Evolutionary conservation across 2,797 vertebrate species (phyloP), one percentile per base, ranked within the genome.

Genomic region (Brachyrhaphis roseni): DNA sequence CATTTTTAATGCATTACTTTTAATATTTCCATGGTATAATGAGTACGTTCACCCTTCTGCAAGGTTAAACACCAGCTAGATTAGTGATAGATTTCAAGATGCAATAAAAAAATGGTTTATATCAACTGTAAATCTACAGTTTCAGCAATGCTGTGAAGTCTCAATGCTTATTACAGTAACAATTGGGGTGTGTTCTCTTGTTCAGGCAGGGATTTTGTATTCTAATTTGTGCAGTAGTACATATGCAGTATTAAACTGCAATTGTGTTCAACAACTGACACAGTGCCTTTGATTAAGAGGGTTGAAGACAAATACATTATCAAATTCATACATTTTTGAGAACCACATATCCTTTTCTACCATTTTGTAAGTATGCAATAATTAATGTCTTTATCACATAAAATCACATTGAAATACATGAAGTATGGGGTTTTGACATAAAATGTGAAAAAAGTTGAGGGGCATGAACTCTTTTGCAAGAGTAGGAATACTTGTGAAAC

Each of bases 401-500:
- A 16, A 45, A 71, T 71, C 13, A 2, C 12, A 45, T 46, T 71
- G 26, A 28, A 46, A 71, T 28, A n/a, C 6, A 71, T 28, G 6
- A 71, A 4, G n/a, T 8, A 28, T 71, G 41, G 43, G 6, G 12
- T 46, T 71, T 28, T 16, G 0, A n/a, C 41, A 23, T 8, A 71
- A 46, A 71, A 45, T n/a, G 26, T 41, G n/a, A 26, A 70, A 12
- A 71, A 46, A 1, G 2, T 13, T 71, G 2, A 28, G 26, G 13
- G 5, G 2, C n/a, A 45, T 71, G 2, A 45, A 71, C 15, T 16
- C 13, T 16, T 71, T 71, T 45, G 41, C 26, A 45, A 71, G 13
- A 73, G 82, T 39, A 79, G 15, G 15, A 87, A 89, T 39, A 75
- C 74, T 55, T 81, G 36, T 31, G 76, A 82, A 75, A 13, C 77